phyloP scores from a whole-genome alignment of 92 coral and sea anemone species.

The Pocillopora grandis region DNA sequence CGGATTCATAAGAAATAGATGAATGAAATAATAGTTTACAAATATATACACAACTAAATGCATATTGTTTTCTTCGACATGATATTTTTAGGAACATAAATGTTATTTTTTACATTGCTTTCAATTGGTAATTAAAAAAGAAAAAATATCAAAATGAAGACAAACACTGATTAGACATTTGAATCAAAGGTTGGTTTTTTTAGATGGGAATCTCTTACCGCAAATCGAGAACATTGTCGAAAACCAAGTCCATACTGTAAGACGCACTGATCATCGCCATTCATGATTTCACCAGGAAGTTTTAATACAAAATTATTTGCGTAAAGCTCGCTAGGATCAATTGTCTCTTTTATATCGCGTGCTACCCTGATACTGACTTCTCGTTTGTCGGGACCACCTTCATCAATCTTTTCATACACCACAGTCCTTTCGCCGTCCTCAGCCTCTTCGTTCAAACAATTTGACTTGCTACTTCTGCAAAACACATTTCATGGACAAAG shows the following conservation, averaged over 20 bases:
- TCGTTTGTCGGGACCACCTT: neutral
- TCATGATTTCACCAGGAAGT: constrained; percentile 71
- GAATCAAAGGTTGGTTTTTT: too few species aligned
- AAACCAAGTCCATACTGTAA: constrained; percentile 37
- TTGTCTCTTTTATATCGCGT: neutral
- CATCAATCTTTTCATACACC: neutral
- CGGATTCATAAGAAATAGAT: too few species aligned
- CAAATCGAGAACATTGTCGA: constrained; percentile 49
- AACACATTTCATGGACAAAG: neutral
- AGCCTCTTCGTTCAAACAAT: neutral
- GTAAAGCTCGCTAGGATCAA: neutral
- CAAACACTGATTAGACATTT: too few species aligned
- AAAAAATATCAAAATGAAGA: too few species aligned
- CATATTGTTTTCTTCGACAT: too few species aligned
- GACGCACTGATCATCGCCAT: constrained; percentile 64
- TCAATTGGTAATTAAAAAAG: too few species aligned
- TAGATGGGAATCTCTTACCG: constrained; percentile 31
- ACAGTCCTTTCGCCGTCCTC: neutral
- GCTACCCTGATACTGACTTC: neutral
- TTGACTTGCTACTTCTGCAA: neutral
- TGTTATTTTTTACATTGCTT: too few species aligned
- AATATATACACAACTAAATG: too few species aligned
- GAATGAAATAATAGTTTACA: too few species aligned
- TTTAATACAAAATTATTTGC: neutral
- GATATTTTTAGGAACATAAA: too few species aligned